phyloP scores from a whole-genome alignment of 1,140 invertebrate genomes.

The Dryas iulia region DNA sequence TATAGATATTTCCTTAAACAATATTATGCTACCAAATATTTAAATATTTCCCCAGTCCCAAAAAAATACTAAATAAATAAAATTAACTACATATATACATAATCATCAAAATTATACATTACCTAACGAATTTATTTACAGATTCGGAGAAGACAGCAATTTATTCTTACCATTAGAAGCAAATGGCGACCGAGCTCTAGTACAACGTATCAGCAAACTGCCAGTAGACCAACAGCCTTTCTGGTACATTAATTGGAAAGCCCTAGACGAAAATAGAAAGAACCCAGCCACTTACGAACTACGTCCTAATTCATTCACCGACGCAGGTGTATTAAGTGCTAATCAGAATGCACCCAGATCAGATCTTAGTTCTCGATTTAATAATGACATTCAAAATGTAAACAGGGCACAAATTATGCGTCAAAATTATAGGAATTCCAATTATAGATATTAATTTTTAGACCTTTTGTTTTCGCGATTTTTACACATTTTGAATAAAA shows the following conservation, averaged over 20 bases:
- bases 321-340: slow-evolving; percentile 6
- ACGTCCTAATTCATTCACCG: slow-evolving; percentile 49
- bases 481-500: no score
- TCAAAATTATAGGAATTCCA: not conserved
- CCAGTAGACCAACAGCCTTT: slow-evolving; percentile 79
- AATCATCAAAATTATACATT: no score
- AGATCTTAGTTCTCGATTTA: not conserved
- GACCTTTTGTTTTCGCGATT: not conserved
- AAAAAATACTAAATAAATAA: no score
- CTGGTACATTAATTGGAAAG: slow-evolving; percentile 80
- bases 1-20: no score
- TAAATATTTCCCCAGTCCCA: no score
- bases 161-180: slow-evolving; percentile 66
- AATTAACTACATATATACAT: no score
- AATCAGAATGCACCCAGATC: not conserved
- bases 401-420: not conserved
- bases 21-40: no score
- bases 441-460: not conserved
- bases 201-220: slow-evolving; percentile 73
- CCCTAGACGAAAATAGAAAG: slow-evolving; percentile 50
- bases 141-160: slow-evolving; percentile 55
- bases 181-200: slow-evolving; percentile 69
- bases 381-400: not conserved
- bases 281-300: slow-evolving; percentile 62
- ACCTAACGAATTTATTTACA: slow-evolving; percentile 38